Conservation (phyloP, 2,888 invertebrate genomes). For the Tinea semifulvella region DNA sequence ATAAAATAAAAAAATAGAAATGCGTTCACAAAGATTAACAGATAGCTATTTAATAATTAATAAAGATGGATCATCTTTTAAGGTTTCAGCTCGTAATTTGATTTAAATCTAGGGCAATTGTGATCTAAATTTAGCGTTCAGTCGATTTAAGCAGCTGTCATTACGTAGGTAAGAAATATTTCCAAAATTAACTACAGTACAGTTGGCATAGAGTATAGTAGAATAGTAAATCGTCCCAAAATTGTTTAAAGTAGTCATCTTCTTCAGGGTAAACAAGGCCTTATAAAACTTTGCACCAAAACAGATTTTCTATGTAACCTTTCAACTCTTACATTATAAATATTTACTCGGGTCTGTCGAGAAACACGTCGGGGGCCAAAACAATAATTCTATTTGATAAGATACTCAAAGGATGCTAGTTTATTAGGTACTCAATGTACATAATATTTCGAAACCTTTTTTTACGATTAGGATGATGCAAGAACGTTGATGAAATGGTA, state of each 20-base stretch:
- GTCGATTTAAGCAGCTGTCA: too few relatives aligned
- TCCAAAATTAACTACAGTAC: too few relatives aligned
- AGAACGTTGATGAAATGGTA: background rate
- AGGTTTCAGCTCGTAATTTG: too few relatives aligned
- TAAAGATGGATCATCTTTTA: too few relatives aligned
- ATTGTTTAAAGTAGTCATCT: conserved; percentile 10
- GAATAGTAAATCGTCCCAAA: too few relatives aligned
- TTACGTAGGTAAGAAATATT: too few relatives aligned
- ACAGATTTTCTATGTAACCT: conserved; percentile 12
- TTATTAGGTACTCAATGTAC: conserved; percentile 2
- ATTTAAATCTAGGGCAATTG: too few relatives aligned
- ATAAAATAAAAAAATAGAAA: too few relatives aligned
- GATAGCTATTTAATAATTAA: too few relatives aligned
- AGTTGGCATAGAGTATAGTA: too few relatives aligned
- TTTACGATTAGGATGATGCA: conserved; percentile 7
- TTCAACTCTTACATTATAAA: background rate
- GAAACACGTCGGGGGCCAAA: conserved; percentile 13
- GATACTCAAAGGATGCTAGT: conserved; percentile 13
- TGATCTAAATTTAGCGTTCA: too few relatives aligned
- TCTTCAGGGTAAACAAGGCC: conserved; percentile 14
- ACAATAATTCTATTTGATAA: background rate
- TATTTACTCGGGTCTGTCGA: conserved; percentile 4
- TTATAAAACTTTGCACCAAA: conserved; percentile 13
- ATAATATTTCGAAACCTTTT: conserved; percentile 5
- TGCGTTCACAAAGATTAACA: too few relatives aligned